phyloP scores from a whole-genome alignment of 2,113 vertebrate genomes.

The Oreochromis niloticus region DNA sequence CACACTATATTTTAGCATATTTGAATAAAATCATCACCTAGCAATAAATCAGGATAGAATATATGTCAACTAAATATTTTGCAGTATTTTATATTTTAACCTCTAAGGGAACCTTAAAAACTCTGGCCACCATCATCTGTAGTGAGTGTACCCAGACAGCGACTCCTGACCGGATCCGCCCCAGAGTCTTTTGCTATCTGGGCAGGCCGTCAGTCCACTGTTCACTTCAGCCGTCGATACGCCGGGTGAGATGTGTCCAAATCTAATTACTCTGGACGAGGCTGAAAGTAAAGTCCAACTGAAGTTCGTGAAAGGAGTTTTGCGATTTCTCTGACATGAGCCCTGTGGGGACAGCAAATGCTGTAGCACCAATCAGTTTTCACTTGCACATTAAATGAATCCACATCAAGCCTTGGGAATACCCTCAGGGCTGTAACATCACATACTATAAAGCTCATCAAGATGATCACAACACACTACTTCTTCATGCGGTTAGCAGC shows the following conservation, averaged over 20 bases:
- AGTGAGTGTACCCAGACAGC: neutral
- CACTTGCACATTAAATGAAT: neutral
- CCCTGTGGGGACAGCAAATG: neutral
- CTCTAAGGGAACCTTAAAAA: neutral
- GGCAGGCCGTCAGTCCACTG: neutral
- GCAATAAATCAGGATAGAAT: neutral
- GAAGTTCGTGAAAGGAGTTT: neutral
- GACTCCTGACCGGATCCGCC: neutral
- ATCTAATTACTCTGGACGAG: neutral
- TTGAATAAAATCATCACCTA: neutral
- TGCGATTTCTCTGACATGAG: neutral
- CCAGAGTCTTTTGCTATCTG: neutral
- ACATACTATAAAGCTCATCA: neutral
- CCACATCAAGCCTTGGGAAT: neutral
- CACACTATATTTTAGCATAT: neutral
- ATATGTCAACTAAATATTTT: neutral
- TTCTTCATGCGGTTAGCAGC: constrained; percentile 11
- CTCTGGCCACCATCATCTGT: neutral
- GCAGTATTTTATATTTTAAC: neutral
- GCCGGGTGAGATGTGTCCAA: neutral
- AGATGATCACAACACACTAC: neutral
- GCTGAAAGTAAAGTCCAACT: neutral
- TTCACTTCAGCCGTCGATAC: neutral
- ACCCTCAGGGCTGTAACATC: neutral
- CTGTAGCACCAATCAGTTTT: neutral